Evolutionary conservation across 1,140 invertebrate genomes (phyloP).

Genomic region (Bombus affinis): DNA sequence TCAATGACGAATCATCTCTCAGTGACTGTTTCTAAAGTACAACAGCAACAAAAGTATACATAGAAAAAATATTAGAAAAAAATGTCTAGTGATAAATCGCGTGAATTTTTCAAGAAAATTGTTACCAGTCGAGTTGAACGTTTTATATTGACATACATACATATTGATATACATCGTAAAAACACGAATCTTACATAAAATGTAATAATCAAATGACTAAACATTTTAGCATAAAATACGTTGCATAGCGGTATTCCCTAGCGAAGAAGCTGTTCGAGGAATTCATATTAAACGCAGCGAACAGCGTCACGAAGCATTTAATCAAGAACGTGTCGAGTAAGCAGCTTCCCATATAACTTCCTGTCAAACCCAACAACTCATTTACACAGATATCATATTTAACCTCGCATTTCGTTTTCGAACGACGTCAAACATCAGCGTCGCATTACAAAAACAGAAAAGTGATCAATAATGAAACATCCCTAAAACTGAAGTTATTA

Average conservation of each 20-base stretch:
- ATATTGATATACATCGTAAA: neutral
- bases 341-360: neutral
- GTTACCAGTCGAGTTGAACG: too few species aligned
- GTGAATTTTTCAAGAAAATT: too few species aligned
- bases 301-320: slow-evolving; percentile 9
- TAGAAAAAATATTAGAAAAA: too few species aligned
- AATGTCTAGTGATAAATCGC: too few species aligned
- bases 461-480: neutral
- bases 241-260: neutral
- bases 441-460: neutral
- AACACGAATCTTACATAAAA: neutral
- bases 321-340: slow-evolving; percentile 25
- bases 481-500: neutral
- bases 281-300: slow-evolving; percentile 16
- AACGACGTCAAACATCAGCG: neutral
- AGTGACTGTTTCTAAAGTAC: too few species aligned
- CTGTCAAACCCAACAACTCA: neutral
- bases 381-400: slow-evolving; percentile 14
- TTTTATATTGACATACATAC: neutral
- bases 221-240: neutral
- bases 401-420: neutral
- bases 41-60: too few species aligned
- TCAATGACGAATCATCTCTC: too few species aligned
- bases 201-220: neutral
- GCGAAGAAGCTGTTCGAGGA: slow-evolving; percentile 1